Evolutionary conservation across 2,888 invertebrate genomes (phyloP), one percentile per base, ranked within the genome.

Genomic region (Phyllotreta cruciferae): DNA sequence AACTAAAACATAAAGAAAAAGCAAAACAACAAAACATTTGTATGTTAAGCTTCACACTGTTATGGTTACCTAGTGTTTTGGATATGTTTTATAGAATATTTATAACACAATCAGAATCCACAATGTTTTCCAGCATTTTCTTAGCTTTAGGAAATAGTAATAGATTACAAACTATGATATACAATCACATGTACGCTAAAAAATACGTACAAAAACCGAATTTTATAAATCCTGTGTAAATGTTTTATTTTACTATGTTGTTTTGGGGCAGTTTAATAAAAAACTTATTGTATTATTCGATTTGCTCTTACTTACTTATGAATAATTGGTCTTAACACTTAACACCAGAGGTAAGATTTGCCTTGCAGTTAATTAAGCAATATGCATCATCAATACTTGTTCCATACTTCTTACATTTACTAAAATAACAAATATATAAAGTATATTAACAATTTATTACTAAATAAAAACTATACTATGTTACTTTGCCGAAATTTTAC

Each of bases 11-110:
- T n/a, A 60, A 57, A 1, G 60, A 64, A n/a, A 62, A 52, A 0
- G 63, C 62, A 7, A 70, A 70, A 56, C 68, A 74, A 39, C 67
- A 74, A 38, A 74, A 73, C 24, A 60, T 72, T 34, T 70, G 69
- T 42, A 58, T 76, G 8, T 60, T 71, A n/a, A 66, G 66, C 14
- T 78, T 78, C 60, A 67, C 68, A n/a, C 49, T 70, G 14, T 63
- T 78, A 45, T 81, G 81, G 81, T 66, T 79, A 63, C 79, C 80
- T n/a, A 72, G 72, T 53, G 68, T 78, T 37, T 50, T 77, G 13
- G 79, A 80, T 64, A 58, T 76, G 60, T 74, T 78, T 68, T 66
- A 67, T 24, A 72, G 78, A 63, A 73, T 71, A n/a, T 78, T 75
- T 70, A 66, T 80, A 41, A 65, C 70, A 6, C 61, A 75, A 41